Conservation (phyloP, 2,797 vertebrate species). For the Jordanella pulchra region DNA sequence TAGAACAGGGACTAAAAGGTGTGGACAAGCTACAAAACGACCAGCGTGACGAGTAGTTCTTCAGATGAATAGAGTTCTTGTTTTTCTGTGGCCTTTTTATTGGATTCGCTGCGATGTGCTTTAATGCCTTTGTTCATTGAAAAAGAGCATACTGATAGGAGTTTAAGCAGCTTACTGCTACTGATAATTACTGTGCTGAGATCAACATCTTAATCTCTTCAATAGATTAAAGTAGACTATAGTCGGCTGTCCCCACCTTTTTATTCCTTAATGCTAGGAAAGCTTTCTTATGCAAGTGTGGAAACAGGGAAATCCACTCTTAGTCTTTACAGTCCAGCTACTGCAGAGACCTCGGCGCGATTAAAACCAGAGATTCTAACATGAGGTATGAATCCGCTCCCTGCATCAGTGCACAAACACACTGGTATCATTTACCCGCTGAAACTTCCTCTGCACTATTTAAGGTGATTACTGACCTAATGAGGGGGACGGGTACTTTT, state of each 20-base stretch:
- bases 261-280: constrained; percentile 70
- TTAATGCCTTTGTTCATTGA: constrained; percentile 1
- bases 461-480: constrained; percentile 76
- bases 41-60: neutral
- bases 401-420: constrained; percentile 24
- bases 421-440: constrained; percentile 23
- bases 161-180: constrained; percentile 47
- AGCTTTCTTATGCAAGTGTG: constrained; percentile 53
- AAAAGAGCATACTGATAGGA: constrained; percentile 5
- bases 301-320: constrained; percentile 61
- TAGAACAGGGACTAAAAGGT: neutral
- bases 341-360: constrained; percentile 40
- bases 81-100: neutral
- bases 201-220: constrained; percentile 71
- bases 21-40: neutral
- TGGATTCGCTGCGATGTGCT: neutral
- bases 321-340: constrained; percentile 27
- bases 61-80: neutral
- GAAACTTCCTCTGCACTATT: constrained; percentile 63
- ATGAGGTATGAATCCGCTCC: constrained; percentile 53
- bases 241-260: constrained; percentile 57
- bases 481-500: constrained; percentile 69
- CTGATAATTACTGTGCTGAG: constrained; percentile 55
- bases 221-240: constrained; percentile 60
- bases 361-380: constrained; percentile 55